phyloP scores from a whole-genome alignment of 2,113 vertebrate genomes.

The Carettochelys insculpta region DNA sequence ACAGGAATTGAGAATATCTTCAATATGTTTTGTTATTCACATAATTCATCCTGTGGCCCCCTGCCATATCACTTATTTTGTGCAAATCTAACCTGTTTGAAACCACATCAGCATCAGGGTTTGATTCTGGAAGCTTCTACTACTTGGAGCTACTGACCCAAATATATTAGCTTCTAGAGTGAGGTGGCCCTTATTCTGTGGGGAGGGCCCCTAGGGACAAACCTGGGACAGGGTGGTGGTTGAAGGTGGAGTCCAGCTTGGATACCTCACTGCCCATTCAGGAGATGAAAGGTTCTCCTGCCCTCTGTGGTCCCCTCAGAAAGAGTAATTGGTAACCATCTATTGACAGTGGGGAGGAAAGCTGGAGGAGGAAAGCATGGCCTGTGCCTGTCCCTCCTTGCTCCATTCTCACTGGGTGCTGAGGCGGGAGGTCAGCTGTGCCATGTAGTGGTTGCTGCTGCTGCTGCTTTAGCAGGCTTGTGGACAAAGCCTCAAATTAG shows the following conservation, averaged over 20 bases:
- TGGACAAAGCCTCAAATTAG: background rate
- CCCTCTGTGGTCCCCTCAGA: background rate
- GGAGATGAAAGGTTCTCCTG: background rate
- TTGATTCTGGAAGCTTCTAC: background rate
- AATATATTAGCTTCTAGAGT: background rate
- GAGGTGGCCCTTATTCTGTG: background rate
- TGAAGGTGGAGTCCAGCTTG: background rate
- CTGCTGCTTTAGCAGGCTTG: background rate
- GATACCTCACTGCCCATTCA: background rate
- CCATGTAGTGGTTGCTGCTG: background rate
- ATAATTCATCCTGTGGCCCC: background rate
- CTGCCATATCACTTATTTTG: background rate
- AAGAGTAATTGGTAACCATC: background rate
- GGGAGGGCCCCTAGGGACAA: background rate
- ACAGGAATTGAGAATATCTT: background rate
- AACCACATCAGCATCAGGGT: background rate
- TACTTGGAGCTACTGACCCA: background rate
- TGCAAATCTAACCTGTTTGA: background rate
- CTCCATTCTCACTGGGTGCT: background rate
- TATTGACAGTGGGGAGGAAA: background rate
- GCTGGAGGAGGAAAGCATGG: background rate
- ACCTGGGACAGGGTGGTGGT: accelerated
- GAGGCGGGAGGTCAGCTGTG: background rate
- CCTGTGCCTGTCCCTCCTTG: accelerated
- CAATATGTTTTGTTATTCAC: background rate